These are phyloP conservation scores for Pollenia amentaria DNA, from an alignment of 2,888 invertebrate genomes.

Conservation along the genomic window DNA sequence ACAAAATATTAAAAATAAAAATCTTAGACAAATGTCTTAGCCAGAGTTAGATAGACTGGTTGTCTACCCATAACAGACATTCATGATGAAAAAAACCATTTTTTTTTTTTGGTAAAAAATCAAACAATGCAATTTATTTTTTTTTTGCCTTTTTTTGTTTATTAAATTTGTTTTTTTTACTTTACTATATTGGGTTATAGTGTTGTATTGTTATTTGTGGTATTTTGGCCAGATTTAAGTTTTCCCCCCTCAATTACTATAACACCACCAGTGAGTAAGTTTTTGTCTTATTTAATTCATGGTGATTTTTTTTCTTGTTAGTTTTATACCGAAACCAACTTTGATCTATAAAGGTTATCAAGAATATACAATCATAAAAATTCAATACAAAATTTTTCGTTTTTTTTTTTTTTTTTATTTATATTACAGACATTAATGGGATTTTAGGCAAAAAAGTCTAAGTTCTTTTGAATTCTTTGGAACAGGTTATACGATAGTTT, in stretches of 20 bases:
- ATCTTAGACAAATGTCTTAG: slow-evolving; percentile 46
- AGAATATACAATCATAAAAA: slow-evolving; percentile 68
- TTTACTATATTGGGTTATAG: slow-evolving; percentile 58
- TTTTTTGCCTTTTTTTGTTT: slow-evolving; percentile 43
- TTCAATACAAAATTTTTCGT: slow-evolving; percentile 58
- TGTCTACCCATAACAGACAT: slow-evolving; percentile 72
- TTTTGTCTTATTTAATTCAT: neutral
- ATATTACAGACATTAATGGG: slow-evolving; percentile 12
- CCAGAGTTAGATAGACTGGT: slow-evolving; percentile 70
- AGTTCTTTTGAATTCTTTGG: slow-evolving; percentile 38
- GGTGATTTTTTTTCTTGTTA: slow-evolving; percentile 42
- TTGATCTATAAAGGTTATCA: slow-evolving; percentile 74
- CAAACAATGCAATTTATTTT: slow-evolving; percentile 64
- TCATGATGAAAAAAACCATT: slow-evolving; percentile 38
- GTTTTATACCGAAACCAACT: slow-evolving; percentile 65
- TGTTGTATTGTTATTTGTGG: slow-evolving; percentile 65
- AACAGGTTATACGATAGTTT: slow-evolving; percentile 73
- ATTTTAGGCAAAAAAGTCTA: slow-evolving; percentile 23
- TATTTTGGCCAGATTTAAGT: slow-evolving; percentile 62
- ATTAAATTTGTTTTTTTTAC: slow-evolving; percentile 32
- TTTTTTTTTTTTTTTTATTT: slow-evolving; percentile 4
- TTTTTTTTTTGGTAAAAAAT: slow-evolving; percentile 38
- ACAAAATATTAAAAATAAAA: slow-evolving; percentile 4
- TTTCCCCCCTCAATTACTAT: slow-evolving; percentile 8
- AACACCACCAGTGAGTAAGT: slow-evolving; percentile 11